These are phyloP conservation scores for Psephotus haematonotus DNA, from an alignment of 2,113 vertebrate genomes.

Conservation along the genomic window DNA sequence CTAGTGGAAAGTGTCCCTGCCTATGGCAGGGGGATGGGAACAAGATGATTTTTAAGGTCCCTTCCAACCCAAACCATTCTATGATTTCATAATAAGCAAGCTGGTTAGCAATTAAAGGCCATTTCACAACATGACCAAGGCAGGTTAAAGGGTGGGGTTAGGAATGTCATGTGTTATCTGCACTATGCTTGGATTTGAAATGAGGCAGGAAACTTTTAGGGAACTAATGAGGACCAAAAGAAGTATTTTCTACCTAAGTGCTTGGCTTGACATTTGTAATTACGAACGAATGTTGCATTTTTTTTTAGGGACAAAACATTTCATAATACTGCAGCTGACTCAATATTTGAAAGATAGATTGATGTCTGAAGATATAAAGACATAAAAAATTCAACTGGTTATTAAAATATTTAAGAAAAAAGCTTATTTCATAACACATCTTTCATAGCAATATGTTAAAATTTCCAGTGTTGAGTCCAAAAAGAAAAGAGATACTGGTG, in stretches of 20 bases:
- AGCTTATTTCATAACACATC: neutral
- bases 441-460: neutral
- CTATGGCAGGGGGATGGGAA: neutral
- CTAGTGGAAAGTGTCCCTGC: neutral
- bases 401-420: neutral
- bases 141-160: neutral
- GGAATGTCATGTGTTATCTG: neutral
- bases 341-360: neutral
- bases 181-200: neutral
- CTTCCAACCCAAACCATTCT: neutral
- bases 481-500: neutral
- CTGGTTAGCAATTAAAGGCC: neutral
- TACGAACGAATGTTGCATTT: neutral
- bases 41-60: neutral
- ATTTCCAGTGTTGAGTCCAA: neutral
- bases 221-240: neutral
- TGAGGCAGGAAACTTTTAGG: neutral
- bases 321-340: neutral
- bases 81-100: neutral
- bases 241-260: neutral
- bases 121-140: neutral
- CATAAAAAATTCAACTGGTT: neutral
- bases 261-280: neutral
- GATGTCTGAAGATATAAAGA: neutral
- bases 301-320: neutral